Evolutionary conservation across 2,888 invertebrate species (phyloP), one percentile per base, ranked within the genome.

Genomic region (Agriotes lineatus): DNA sequence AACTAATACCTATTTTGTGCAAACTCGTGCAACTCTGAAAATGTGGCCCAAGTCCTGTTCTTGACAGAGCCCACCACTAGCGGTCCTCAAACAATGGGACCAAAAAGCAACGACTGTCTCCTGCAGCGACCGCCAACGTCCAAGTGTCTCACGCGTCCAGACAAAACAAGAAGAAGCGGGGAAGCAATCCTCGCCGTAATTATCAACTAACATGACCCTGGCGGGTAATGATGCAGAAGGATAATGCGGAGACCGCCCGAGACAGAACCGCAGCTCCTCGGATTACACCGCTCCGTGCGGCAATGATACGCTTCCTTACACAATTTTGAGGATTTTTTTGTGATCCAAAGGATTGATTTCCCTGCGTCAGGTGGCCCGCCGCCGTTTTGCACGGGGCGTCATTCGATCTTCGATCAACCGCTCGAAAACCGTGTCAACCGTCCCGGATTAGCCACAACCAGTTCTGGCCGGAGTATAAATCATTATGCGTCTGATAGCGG

Each of bases 261-360:
- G 68, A 70, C 45, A 64, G 66, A 73, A 57, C 69, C 64, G 25
- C 74, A 70, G 72, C 74, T 69, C 67, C 74, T 76, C 73, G 70
- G 64, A 69, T 76, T 76, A 74, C 76, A 69, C 68, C 44, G 59
- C 58, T 68, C 39, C 63, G 22, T 56, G 44, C 59, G 37, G 67
- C 75, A 72, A 74, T 74, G 74, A 76, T 71, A 72, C 73, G 76
- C 72, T 73, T 74, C 75, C 72, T 77, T 77, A 74, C 71, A 74
- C 75, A 75, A 76, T 76, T 75, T 76, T 75, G 70, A 75, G 74
- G 7, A 25, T 25, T 64, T 64, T 67, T 69, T 72, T 72, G 39
- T 65, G 71, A 69, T 73, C 60, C 65, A 71, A 70, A 69, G 72
- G 75, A 72, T 74, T 71, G 72, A 74, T 74, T 74, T 72, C 73